phyloP scores from a whole-genome alignment of 2,797 vertebrate species.

The Paedocypris micromegethes region DNA sequence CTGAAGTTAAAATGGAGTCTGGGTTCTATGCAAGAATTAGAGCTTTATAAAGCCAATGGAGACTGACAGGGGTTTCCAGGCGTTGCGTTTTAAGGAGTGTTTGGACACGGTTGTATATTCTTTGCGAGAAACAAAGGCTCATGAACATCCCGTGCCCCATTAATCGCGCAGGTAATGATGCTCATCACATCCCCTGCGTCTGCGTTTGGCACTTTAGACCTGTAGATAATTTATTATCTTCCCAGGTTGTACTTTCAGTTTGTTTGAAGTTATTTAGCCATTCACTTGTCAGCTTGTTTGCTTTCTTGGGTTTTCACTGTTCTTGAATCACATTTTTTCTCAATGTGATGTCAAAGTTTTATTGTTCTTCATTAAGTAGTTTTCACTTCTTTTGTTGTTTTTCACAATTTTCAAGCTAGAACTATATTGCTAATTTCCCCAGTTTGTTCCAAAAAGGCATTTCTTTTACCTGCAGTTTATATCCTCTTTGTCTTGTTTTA shows the following conservation, averaged over 20 bases:
- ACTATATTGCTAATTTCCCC: too few species aligned
- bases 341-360: too few species aligned
- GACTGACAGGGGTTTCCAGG: conserved; percentile 16
- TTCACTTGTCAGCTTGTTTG: not conserved
- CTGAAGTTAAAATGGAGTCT: conserved; percentile 34
- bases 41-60: conserved; percentile 25
- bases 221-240: conserved; percentile 22
- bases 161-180: conserved; percentile 41
- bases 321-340: not conserved
- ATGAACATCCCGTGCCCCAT: conserved; percentile 36
- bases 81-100: conserved; percentile 17
- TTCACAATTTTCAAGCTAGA: too few species aligned
- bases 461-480: too few species aligned
- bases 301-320: not conserved
- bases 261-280: conserved; percentile 2
- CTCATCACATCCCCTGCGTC: conserved; percentile 23
- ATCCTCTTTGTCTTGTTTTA: too few species aligned
- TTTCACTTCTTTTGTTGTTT: too few species aligned
- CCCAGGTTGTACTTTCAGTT: conserved; percentile 3
- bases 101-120: conserved; percentile 25
- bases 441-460: too few species aligned
- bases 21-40: conserved; percentile 22
- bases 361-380: too few species aligned
- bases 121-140: conserved; percentile 25
- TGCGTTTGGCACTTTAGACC: conserved; percentile 19